Conservation (phyloP, 2,888 invertebrate species). For the Athripsodes cinereus region DNA sequence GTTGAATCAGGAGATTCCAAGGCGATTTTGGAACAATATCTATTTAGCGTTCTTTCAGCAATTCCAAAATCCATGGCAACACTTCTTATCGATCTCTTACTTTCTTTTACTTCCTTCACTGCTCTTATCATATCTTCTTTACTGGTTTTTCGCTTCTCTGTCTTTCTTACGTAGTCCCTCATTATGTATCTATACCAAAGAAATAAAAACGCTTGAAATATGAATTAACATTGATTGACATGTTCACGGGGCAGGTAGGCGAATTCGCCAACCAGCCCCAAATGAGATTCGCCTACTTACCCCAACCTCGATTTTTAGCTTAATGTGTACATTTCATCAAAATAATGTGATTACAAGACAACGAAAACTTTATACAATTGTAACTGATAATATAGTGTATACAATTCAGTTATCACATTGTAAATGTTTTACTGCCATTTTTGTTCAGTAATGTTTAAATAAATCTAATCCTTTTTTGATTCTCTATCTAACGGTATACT, state of each 20-base stretch:
- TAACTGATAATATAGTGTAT: background rate
- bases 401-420: background rate
- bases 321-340: background rate
- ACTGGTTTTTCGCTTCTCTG: background rate
- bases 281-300: background rate
- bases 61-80: background rate
- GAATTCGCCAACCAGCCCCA: slow-evolving; percentile 2
- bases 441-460: too few species aligned
- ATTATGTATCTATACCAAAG: background rate
- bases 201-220: background rate
- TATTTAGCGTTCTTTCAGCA: too few species aligned
- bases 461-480: too few species aligned
- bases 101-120: background rate
- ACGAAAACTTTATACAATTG: background rate
- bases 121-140: slow-evolving; percentile 1
- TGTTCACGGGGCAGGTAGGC: background rate
- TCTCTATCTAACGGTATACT: too few species aligned
- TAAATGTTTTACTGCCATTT: too few species aligned
- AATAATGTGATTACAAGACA: background rate
- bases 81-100: background rate
- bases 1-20: too few species aligned
- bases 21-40: too few species aligned
- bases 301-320: background rate
- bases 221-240: background rate
- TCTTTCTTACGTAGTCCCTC: background rate